Evolutionary conservation across 2,113 vertebrate species (phyloP).

Genomic region (Petaurus breviceps): DNA sequence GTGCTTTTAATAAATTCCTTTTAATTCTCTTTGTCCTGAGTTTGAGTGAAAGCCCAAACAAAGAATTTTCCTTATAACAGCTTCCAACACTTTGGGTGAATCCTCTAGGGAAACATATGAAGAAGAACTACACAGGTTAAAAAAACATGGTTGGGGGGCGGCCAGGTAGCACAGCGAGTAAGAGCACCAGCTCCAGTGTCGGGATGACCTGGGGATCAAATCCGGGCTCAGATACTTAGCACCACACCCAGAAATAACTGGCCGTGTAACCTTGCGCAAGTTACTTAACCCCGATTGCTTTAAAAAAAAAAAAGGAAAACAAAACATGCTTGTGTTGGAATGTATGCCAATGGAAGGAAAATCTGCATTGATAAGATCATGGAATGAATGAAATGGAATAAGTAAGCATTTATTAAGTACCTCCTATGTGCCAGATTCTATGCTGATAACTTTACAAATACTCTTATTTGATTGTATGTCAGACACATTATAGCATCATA

Average conservation of each 20-base stretch:
- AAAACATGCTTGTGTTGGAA: not conserved
- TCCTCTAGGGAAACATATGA: not conserved
- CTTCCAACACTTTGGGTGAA: not conserved
- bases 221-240: too few relatives aligned
- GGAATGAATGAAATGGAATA: not conserved
- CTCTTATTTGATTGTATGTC: not conserved
- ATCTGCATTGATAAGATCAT: not conserved
- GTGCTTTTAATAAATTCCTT: not conserved
- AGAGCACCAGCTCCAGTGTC: too few relatives aligned
- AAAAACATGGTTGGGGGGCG: not conserved
- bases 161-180: too few relatives aligned
- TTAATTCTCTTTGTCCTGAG: not conserved
- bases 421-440: not conserved
- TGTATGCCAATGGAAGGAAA: not conserved
- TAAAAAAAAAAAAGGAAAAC: too few relatives aligned
- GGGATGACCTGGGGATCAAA: too few relatives aligned
- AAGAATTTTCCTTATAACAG: not conserved
- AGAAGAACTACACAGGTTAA: not conserved
- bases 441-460: not conserved
- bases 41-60: not conserved
- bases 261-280: too few relatives aligned
- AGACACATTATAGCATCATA: not conserved
- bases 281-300: too few relatives aligned
- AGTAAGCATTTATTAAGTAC: not conserved
- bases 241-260: too few relatives aligned